These are phyloP conservation scores for Nerophis ophidion DNA, from an alignment of 2,113 vertebrate species.

Conservation along the genomic window DNA sequence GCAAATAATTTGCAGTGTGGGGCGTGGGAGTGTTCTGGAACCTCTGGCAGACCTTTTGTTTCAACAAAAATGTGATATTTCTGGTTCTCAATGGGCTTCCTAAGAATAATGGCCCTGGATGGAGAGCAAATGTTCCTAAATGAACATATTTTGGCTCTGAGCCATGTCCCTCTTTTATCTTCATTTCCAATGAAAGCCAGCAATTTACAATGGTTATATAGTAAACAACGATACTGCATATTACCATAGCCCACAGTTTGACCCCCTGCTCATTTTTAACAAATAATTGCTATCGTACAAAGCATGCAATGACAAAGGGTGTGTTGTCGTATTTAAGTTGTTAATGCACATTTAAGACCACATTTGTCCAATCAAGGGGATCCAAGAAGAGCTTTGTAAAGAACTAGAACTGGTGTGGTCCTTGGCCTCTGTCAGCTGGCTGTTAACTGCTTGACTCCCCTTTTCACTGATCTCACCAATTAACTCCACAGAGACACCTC, in stretches of 20 bases:
- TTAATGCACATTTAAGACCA: neutral
- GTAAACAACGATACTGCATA: neutral
- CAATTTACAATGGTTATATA: neutral
- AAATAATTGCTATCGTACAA: no score
- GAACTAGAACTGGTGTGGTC: conserved; percentile 24
- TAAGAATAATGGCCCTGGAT: conserved; percentile 14
- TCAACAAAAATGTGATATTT: conserved; percentile 17
- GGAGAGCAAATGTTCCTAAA: neutral
- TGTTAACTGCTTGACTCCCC: neutral
- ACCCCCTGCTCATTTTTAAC: conserved; percentile 6
- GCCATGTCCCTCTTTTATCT: neutral
- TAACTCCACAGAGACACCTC: conserved; percentile 9
- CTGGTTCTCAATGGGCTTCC: conserved; percentile 10
- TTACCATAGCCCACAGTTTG: neutral
- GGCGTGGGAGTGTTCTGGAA: neutral
- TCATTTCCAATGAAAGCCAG: conserved; percentile 3
- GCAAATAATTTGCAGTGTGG: no score
- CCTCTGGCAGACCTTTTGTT: conserved; percentile 6
- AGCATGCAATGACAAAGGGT: neutral
- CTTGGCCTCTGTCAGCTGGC: conserved; percentile 29
- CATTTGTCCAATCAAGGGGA: conserved; percentile 9
- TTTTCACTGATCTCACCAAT: conserved; percentile 30
- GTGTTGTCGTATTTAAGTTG: neutral
- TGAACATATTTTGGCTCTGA: conserved; percentile 12
- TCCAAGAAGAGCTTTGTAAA: conserved; percentile 8